Percentiles rank a stretch among this genome's conserved stretches.
phyloP scores from a whole-genome alignment of 2,113 vertebrate species.

The Myrmophylax atrothorax region DNA sequence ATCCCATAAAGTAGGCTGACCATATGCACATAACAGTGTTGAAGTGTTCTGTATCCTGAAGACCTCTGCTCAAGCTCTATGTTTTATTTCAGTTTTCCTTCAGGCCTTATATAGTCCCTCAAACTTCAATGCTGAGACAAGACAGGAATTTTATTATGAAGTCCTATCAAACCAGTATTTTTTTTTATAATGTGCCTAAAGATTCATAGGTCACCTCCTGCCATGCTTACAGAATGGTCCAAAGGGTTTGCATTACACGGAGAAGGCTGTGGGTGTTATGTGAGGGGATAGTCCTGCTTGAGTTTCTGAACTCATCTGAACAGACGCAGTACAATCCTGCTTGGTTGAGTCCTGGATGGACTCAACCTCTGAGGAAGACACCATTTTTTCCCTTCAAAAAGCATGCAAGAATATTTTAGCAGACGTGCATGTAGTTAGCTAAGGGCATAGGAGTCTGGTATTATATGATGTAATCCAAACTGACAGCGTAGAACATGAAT shows the following conservation, averaged over 20 bases:
- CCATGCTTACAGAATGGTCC: too few species aligned
- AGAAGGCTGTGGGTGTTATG: neutral
- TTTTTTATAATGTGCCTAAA: neutral
- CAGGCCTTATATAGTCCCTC: neutral
- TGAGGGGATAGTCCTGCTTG: neutral
- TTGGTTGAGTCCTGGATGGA: neutral
- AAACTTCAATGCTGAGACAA: neutral
- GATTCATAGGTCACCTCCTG: neutral
- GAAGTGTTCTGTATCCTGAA: neutral
- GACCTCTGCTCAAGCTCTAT: neutral
- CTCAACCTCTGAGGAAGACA: neutral
- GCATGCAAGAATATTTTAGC: neutral
- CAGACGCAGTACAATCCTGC: neutral
- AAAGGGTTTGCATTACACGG: fast-evolving
- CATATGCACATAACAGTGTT: fast-evolving
- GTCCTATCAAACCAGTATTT: neutral
- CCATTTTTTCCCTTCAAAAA: neutral
- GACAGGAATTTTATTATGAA: neutral
- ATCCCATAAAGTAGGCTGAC: neutral
- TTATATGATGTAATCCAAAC: neutral
- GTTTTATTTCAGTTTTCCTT: neutral
- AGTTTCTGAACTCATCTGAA: neutral
- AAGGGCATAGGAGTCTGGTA: neutral
- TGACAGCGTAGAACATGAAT: neutral
- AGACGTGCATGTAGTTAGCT: neutral